Evolutionary conservation across 2,797 vertebrate species (phyloP), one percentile per base, ranked within the genome.

Genomic region (Falco peregrinus): DNA sequence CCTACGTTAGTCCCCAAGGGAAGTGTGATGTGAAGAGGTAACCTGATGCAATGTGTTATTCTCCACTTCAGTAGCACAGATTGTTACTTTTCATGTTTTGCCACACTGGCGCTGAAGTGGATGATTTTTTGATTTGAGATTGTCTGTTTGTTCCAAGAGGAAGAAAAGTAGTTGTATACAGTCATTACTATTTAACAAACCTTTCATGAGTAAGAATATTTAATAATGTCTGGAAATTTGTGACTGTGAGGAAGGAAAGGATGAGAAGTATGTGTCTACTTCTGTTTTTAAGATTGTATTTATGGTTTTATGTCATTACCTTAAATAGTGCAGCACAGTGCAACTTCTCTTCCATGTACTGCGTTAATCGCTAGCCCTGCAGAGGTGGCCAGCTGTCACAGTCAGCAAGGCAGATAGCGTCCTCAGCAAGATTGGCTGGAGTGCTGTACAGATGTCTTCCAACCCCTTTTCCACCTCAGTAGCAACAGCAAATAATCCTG

Each of bases 101-200:
- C 37, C 63, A 19, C n/a, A 3, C 13, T 45, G 56, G 13, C 2
- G 8, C 7, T 0, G 0, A 54, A 24, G 11, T 0, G 0, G 50
- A 65, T n/a, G 11, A 21, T 45, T 56, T 80, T 61, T 16, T 16
- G 7, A 33, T 79, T 59, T 69, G 14, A 22, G 22, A 14, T 45
- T 7, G 7, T 43, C 43, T 17, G 16, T 43, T 43, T 43, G 43
- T 45, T 45, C 43, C 7, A 45, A 45, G 43, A 16, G 51, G 50
- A 24, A 24, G 21, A 12, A 10, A 28, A 50, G 13, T 41, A 35
- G 19, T 13, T 7, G 7, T 18, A 45, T 45, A 16, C 0, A 11
- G 47, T 28, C 4, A 10, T 39, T 81, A 33, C 7, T 17, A 22
- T 24, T 63, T 74, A 48, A 35, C 4, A 8, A 47, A 56, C 50